Evolutionary conservation across 2,113 vertebrate species (phyloP).

Genomic region (Lipotes vexillifer): DNA sequence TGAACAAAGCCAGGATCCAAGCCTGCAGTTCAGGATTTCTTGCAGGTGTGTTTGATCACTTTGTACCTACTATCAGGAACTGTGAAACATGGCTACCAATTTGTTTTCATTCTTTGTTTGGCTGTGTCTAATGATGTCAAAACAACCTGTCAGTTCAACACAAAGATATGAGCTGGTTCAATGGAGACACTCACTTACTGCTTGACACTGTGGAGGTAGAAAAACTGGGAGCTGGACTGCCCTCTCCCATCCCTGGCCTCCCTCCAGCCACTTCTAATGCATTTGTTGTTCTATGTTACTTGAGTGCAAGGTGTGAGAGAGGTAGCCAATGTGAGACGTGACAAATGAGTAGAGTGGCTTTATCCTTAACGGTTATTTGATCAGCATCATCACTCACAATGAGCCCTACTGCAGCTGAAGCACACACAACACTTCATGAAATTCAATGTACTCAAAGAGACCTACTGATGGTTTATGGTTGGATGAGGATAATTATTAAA

Average conservation of each 20-base stretch:
- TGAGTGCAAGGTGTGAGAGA: background rate
- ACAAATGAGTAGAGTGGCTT: background rate
- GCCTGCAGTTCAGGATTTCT: background rate
- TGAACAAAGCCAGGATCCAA: background rate
- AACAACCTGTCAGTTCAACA: constrained; percentile 30
- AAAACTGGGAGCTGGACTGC: background rate
- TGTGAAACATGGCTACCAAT: background rate
- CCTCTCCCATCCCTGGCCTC: background rate
- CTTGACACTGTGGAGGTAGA: background rate
- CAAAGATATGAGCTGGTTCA: constrained; percentile 17
- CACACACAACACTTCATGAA: background rate
- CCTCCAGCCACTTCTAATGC: background rate
- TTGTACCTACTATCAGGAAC: background rate
- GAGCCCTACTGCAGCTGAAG: background rate
- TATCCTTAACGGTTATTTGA: background rate
- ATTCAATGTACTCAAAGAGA: background rate
- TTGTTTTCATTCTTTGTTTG: constrained; percentile 33
- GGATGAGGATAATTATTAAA: constrained; percentile 2
- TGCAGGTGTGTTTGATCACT: constrained; percentile 34
- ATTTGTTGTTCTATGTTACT: background rate
- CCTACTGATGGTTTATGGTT: background rate
- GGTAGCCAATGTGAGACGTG: background rate
- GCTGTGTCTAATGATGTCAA: constrained; percentile 35
- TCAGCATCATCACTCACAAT: background rate
- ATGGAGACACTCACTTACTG: background rate